Evolutionary conservation across 2,797 vertebrate species (phyloP).

Genomic region (Typhlichthys subterraneus): DNA sequence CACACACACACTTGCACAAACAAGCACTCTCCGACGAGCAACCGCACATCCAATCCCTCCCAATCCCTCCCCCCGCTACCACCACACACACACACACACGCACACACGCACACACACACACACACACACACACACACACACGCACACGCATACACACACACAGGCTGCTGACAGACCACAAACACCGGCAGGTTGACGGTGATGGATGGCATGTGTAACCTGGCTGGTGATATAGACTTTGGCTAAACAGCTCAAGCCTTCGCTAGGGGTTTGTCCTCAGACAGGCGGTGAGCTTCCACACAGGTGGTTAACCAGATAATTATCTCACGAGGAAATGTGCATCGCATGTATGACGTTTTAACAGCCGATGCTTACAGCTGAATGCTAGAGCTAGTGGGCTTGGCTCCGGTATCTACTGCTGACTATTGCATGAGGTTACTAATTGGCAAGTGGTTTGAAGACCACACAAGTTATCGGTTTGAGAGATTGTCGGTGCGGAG

Average conservation of each 20-base stretch:
- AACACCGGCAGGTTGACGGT: slow-evolving; percentile 71
- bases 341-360: slow-evolving; percentile 6
- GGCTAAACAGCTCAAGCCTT: slow-evolving; percentile 71
- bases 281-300: slow-evolving; percentile 64
- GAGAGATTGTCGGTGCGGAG: slow-evolving; percentile 14
- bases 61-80: background rate
- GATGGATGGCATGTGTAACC: slow-evolving; percentile 76
- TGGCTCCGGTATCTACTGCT: slow-evolving; percentile 23
- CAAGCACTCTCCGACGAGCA: background rate
- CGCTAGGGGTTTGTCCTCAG: slow-evolving; percentile 65
- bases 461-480: slow-evolving; percentile 16
- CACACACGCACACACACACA: slow-evolving; percentile 45
- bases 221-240: slow-evolving; percentile 72
- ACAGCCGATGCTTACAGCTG: slow-evolving; percentile 3
- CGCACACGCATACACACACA: slow-evolving; percentile 28
- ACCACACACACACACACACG: slow-evolving; percentile 27
- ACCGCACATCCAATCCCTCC: slow-evolving; percentile 1
- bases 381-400: background rate
- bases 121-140: slow-evolving; percentile 28
- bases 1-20: slow-evolving; percentile 4
- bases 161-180: slow-evolving; percentile 73
- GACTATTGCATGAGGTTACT: slow-evolving; percentile 36
- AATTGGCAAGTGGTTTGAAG: slow-evolving; percentile 35
- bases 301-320: slow-evolving; percentile 66
- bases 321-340: slow-evolving; percentile 43